Evolutionary conservation across 1,140 invertebrate species (phyloP), one percentile per base, ranked within the genome.

Genomic region (Trichoplusia ni): DNA sequence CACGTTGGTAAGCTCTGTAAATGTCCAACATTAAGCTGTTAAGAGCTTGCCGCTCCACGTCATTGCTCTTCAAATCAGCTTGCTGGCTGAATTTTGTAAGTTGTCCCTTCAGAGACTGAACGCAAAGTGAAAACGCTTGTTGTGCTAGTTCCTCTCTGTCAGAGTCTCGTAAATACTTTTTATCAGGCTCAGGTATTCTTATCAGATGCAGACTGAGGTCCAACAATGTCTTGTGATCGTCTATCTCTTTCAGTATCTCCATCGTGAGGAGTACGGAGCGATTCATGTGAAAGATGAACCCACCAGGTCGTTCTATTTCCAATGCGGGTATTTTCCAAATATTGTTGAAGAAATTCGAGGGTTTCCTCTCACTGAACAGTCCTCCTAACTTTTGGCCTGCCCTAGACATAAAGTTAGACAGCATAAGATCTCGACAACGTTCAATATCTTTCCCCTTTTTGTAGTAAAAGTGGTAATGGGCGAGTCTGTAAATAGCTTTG

Each of bases 221-320:
- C 40, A 97, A 91, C n/a, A 99, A 89, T 70, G 95, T 94, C 78
- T 94, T 93, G 73, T 95, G 94, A 83, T 99, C 97, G 65, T 95
- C 94, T 9, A 94, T 93, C 75, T 95, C 94, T 62, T 93, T 93
- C 8, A 98, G 86, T 60, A 98, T 93, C 81, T 98, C 94, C 85
- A 98, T 92, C 0, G 98, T 90, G 4, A 98, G 91, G 4, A 93
- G 91, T 2, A 98, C 93, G 69, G 95, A 96, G 59, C 96, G 93
- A 62, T 95, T 96, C 94, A 99, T 97, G 78, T 99, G 97, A 27
- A 95, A 94, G 4, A 96, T 94, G 89, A 99, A 97, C 78, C 96
- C 96, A 8, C 98, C 98, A 1, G 96, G 94, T 37, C 98, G 92
- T 77, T 99, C 98, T 25, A 99, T 95, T 91, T 99, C 98, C 58